These are phyloP conservation scores for Scaptomyza polygonia DNA, from an alignment of 2,888 invertebrate genomes.

Conservation along the genomic window DNA sequence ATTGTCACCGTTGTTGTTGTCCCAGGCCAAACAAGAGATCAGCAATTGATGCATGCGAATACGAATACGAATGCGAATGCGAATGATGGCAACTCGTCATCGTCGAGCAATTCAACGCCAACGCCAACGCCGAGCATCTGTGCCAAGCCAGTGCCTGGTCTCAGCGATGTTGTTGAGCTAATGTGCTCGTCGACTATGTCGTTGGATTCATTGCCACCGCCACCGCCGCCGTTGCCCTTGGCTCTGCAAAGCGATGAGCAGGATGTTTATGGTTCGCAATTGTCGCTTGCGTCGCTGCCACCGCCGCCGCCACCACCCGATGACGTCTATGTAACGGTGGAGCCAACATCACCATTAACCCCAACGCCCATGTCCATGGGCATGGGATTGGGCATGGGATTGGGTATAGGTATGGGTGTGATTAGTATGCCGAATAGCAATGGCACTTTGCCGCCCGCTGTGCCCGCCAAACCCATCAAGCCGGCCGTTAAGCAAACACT, in stretches of 20 bases:
- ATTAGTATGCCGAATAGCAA: conserved; percentile 63
- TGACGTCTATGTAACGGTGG: conserved; percentile 46
- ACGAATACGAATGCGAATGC: too few relatives aligned
- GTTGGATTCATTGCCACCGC: conserved; percentile 92
- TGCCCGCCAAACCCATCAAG: conserved; percentile 81
- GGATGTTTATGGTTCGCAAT: conserved; percentile 87
- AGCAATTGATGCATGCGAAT: neutral
- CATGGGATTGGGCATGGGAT: neutral
- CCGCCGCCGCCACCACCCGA: conserved; percentile 87
- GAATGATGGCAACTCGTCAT: conserved; percentile 68
- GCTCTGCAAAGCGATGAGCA: conserved; percentile 82
- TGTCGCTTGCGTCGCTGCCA: conserved; percentile 89
- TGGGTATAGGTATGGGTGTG: conserved; percentile 3
- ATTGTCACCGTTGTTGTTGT: conserved; percentile 35
- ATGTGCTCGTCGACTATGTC: conserved; percentile 92
- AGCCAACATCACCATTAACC: conserved; percentile 31
- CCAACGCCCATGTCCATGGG: conserved; percentile 49
- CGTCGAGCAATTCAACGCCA: conserved; percentile 83
- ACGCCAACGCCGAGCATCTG: conserved; percentile 84
- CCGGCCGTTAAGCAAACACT: conserved; percentile 74
- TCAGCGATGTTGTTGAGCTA: conserved; percentile 48
- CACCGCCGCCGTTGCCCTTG: conserved; percentile 87
- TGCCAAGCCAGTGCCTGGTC: conserved; percentile 68
- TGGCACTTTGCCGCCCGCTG: conserved; percentile 73
- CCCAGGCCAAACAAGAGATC: neutral